These are phyloP conservation scores for Diphyllodes magnificus DNA, from an alignment of 2,113 vertebrate species.

Conservation along the genomic window DNA sequence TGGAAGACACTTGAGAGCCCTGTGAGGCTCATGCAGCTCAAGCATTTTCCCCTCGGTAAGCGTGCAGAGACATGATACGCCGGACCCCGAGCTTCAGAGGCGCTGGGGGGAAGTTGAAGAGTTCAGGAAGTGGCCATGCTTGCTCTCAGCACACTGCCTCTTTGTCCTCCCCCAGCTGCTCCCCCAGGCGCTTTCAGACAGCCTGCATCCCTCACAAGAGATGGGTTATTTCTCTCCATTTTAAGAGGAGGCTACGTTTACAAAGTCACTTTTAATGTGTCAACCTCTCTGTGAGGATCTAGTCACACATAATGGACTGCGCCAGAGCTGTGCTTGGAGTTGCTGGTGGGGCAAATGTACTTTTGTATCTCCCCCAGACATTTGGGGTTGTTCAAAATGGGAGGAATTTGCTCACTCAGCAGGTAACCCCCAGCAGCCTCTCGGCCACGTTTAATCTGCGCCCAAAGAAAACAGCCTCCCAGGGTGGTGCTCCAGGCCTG, in stretches of 20 bases:
- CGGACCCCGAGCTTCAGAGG: background rate
- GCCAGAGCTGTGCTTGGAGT: background rate
- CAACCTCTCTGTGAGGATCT: background rate
- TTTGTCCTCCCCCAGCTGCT: conserved; percentile 53
- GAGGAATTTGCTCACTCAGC: background rate
- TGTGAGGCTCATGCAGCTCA: background rate
- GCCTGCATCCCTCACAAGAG: background rate
- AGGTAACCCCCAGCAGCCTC: background rate
- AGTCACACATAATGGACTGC: fast-evolving
- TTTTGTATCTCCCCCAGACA: background rate
- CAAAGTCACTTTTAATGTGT: background rate
- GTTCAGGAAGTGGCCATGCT: conserved; percentile 55
- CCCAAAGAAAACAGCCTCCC: background rate
- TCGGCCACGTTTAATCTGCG: background rate
- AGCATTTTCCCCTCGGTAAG: background rate
- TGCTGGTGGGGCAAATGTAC: background rate
- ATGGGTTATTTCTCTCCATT: background rate
- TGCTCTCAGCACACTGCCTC: conserved; percentile 44
- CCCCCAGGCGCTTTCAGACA: background rate
- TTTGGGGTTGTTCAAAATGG: background rate
- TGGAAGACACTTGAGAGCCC: conserved; percentile 14
- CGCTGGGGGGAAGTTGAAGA: conserved; percentile 52
- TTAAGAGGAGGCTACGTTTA: background rate
- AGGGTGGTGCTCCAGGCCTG: background rate
- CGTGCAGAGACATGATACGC: background rate